Conservation (phyloP, 2,113 vertebrate species). For the Oreochromis tanganicae region DNA sequence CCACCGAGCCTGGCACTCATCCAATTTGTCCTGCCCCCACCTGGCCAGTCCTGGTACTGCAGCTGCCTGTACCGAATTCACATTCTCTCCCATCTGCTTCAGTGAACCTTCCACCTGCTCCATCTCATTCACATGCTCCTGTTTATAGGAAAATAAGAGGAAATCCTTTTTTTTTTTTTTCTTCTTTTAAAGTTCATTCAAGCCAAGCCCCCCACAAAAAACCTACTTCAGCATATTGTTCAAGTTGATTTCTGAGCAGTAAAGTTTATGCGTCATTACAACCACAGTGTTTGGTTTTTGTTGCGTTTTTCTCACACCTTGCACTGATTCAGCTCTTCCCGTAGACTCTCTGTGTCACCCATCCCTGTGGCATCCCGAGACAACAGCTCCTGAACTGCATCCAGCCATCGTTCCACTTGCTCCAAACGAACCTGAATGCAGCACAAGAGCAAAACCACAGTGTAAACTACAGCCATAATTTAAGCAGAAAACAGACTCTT, state of each 20-base stretch:
- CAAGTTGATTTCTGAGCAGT: not conserved
- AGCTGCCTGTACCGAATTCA: slow-evolving; percentile 71
- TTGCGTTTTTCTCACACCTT: slow-evolving; percentile 68
- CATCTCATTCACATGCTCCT: slow-evolving; percentile 71
- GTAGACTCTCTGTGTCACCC: slow-evolving; percentile 69
- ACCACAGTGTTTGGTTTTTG: not conserved
- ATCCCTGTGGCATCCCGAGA: slow-evolving; percentile 72
- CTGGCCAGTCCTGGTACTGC: slow-evolving; percentile 71
- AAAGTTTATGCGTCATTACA: not conserved
- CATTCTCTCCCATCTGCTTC: slow-evolving; percentile 84
- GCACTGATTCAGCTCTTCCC: slow-evolving; percentile 84
- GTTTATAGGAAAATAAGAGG: not conserved
- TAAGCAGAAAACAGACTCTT: not conserved
- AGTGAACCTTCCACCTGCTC: slow-evolving; percentile 77
- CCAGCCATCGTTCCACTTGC: slow-evolving; percentile 82
- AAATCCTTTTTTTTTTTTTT: too few relatives aligned
- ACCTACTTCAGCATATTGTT: not conserved
- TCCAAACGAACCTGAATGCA: slow-evolving; percentile 72
- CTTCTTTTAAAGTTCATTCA: not conserved
- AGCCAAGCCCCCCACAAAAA: not conserved
- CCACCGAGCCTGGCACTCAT: slow-evolving; percentile 76
- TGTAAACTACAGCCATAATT: not conserved
- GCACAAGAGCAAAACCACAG: not conserved
- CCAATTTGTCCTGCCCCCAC: slow-evolving; percentile 77
- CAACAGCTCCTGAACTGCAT: slow-evolving; percentile 80